A percentile compares a stretch with the other conserved stretches of the same genome.
These are phyloP conservation scores for Oryzias melastigma DNA, from an alignment of 2,113 vertebrate genomes.

Conservation along the genomic window DNA sequence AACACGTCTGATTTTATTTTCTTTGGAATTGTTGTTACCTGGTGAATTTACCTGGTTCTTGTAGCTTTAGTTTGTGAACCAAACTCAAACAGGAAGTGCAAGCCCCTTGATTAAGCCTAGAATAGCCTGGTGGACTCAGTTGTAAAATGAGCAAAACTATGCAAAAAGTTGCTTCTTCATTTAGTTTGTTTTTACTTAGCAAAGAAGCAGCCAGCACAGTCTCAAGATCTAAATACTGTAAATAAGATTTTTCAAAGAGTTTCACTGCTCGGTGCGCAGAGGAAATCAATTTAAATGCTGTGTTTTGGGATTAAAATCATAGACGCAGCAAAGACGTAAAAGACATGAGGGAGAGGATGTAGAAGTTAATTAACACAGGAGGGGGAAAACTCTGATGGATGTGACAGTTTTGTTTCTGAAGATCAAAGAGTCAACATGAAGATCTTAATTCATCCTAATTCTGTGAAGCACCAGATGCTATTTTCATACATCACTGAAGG, in stretches of 20 bases:
- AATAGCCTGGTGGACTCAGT: too few relatives aligned
- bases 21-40: too few relatives aligned
- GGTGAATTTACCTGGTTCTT: too few relatives aligned
- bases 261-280: background rate
- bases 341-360: constrained; percentile 26
- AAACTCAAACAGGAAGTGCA: too few relatives aligned
- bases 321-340: constrained; percentile 8
- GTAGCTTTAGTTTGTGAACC: too few relatives aligned
- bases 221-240: too few relatives aligned
- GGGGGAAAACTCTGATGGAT: constrained; percentile 45
- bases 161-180: too few relatives aligned
- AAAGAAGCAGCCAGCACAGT: too few relatives aligned
- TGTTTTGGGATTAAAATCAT: constrained; percentile 10
- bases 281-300: constrained; percentile 2
- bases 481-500: constrained; percentile 22
- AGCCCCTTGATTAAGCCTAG: too few relatives aligned
- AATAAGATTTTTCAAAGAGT: background rate
- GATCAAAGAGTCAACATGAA: constrained; percentile 50
- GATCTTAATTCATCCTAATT: constrained; percentile 38
- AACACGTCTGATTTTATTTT: too few relatives aligned
- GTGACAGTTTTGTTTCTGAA: constrained; percentile 31
- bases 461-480: constrained; percentile 9
- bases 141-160: too few relatives aligned
- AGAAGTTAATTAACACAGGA: constrained; percentile 39
- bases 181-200: too few relatives aligned